Percentiles rank a stretch among this genome's conserved stretches.
These are phyloP conservation scores for Tetanocera ferruginea DNA, from an alignment of 2,888 invertebrate genomes.

Conservation along the genomic window DNA sequence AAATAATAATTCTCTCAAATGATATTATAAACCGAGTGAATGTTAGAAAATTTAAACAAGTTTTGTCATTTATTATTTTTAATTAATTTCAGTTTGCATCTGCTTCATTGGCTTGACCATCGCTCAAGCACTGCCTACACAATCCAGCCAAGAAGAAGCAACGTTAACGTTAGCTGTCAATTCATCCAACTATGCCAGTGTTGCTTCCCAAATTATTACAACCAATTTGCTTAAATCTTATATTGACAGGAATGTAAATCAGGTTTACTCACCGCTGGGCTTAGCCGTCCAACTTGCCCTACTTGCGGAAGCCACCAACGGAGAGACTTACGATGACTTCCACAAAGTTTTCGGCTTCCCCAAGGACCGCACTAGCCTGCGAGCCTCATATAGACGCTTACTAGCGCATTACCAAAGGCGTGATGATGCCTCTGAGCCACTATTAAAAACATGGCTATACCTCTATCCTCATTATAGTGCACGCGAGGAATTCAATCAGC, in stretches of 20 bases:
- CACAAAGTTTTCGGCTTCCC: conserved; percentile 73
- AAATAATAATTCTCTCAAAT: too few relatives aligned
- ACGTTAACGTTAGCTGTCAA: neutral
- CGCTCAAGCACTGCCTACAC: conserved; percentile 34
- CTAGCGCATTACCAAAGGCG: conserved; percentile 58
- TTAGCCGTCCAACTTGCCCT: conserved; percentile 76
- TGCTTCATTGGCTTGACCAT: neutral
- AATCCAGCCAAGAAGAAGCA: conserved; percentile 26
- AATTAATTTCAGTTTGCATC: neutral
- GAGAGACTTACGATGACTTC: conserved; percentile 75
- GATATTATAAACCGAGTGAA: neutral
- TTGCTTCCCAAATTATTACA: conserved; percentile 65
- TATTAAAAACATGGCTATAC: conserved; percentile 78
- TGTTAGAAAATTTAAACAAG: too few relatives aligned
- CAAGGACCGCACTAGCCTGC: conserved; percentile 65
- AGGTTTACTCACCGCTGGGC: conserved; percentile 77
- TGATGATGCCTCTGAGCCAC: conserved; percentile 67
- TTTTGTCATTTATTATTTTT: too few relatives aligned
- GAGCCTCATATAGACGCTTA: conserved; percentile 59
- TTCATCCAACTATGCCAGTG: conserved; percentile 56
- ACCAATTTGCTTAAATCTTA: conserved; percentile 64
- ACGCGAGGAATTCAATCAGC: conserved; percentile 74
- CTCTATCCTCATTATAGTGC: conserved; percentile 77
- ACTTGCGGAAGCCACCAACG: conserved; percentile 75
- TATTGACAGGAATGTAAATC: conserved; percentile 70